Evolutionary conservation across 2,888 invertebrate genomes (phyloP), one percentile per base, ranked within the genome.

Genomic region (Panorpa germanica): DNA sequence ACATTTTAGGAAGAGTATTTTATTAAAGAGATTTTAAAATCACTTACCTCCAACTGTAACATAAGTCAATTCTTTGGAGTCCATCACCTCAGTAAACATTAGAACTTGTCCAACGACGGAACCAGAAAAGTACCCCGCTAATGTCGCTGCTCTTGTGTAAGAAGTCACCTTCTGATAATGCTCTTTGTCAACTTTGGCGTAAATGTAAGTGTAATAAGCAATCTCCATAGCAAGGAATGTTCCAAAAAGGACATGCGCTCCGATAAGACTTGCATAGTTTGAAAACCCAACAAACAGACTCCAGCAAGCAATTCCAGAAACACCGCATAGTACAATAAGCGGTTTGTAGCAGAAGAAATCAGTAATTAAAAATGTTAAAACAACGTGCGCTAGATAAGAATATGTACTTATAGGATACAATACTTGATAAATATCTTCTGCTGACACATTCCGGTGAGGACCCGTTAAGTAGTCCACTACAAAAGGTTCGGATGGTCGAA

Each of bases 351-450:
- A 62, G 27, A 59, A 43, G 37, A 81, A 70, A 53, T 86, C 88
- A 0, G 88, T 88, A 29, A 88, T 59, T 17, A 90, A 58, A 50
- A 90, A 86, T 5, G 85, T 69, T 5, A 83, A 43, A 25, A 86
- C 58, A 18, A 82, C 56, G 33, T 75, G 71, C 2, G 68, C 63
- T 42, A 88, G 56, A 50, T 83, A 81, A 1, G 82, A 74, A 51
- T 93, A 93, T 0, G 86, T 90, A 40, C 76, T 78, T 17, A 67
- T 61, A 2, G 91, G 91, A 54, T 80, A 91, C 2, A 91, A 73
- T 38, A 83, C 69, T 43, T 76, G 68, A 40, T 67, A 73, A 3
- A 85, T 65, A 59, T 80, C 60, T 4, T 58, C 56, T 7, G 46
- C 53, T 2, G 76, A 75, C 24, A 85, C 59, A 50, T 85, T 77